These are phyloP conservation scores for Cataglyphis hispanica DNA, from an alignment of 1,140 invertebrate genomes.

Conservation along the genomic window DNA sequence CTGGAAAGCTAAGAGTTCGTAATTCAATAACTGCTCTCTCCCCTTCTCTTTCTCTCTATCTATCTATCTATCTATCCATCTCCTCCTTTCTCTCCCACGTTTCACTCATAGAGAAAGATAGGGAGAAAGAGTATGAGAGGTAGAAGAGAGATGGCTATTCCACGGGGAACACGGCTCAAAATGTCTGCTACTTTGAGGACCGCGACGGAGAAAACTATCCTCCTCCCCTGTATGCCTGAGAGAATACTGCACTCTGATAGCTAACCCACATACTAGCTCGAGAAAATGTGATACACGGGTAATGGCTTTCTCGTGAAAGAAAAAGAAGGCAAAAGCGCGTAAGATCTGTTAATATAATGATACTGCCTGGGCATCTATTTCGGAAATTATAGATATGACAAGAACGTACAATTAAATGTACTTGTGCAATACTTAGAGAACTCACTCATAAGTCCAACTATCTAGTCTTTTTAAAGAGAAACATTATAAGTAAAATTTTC, in stretches of 20 bases:
- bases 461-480: not conserved
- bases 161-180: conserved; percentile 78
- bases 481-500: not conserved
- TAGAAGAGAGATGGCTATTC: conserved; percentile 67
- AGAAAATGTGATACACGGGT: conserved; percentile 66
- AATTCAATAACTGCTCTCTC: conserved; percentile 85
- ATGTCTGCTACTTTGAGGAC: conserved; percentile 79
- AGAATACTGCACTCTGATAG: conserved; percentile 73
- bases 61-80: not conserved
- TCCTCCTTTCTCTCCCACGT: conserved; percentile 66
- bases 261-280: conserved; percentile 63
- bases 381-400: not conserved
- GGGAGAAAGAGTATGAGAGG: conserved; percentile 57
- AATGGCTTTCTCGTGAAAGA: conserved; percentile 56
- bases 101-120: conserved; percentile 72
- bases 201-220: conserved; percentile 73
- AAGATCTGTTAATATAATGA: conserved; percentile 24
- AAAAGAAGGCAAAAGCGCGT: conserved; percentile 31
- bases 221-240: conserved; percentile 61
- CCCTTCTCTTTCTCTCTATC: conserved; percentile 65
- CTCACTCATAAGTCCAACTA: not conserved
- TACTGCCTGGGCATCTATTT: conserved; percentile 28
- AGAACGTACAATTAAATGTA: not conserved
- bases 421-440: not conserved
- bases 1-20: conserved; percentile 86